Evolutionary conservation across 1,140 invertebrate genomes (phyloP).

Genomic region (Drosophila arizonae): DNA sequence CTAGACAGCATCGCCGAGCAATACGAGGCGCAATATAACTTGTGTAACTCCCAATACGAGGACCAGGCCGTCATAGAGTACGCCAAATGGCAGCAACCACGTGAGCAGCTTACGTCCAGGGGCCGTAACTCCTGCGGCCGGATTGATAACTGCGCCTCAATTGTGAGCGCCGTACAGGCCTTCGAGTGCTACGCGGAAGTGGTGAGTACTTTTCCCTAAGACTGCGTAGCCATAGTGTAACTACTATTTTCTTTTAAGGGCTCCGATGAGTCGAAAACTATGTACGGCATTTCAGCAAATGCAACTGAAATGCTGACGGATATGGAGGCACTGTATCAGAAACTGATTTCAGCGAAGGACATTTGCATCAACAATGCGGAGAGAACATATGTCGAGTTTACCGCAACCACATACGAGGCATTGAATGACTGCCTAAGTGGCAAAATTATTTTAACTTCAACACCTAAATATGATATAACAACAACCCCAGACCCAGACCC

Average conservation of each 20-base stretch:
- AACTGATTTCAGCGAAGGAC: background rate
- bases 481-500: too few relatives aligned
- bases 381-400: slow-evolving; percentile 38
- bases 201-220: slow-evolving; percentile 19
- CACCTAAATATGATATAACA: background rate
- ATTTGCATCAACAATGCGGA: slow-evolving; percentile 52
- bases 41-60: background rate
- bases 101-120: background rate
- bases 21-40: slow-evolving; percentile 26
- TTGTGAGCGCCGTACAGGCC: slow-evolving; percentile 35
- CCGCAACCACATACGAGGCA: slow-evolving; percentile 24
- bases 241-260: slow-evolving; percentile 25
- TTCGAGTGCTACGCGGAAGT: slow-evolving; percentile 53
- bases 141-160: slow-evolving; percentile 33
- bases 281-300: slow-evolving; percentile 48
- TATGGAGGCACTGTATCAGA: slow-evolving; percentile 26
- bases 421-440: slow-evolving; percentile 49
- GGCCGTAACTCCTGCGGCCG: slow-evolving; percentile 13
- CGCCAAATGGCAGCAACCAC: slow-evolving; percentile 20
- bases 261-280: slow-evolving; percentile 41
- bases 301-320: slow-evolving; percentile 22
- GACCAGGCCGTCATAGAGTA: background rate
- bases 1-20: slow-evolving; percentile 18
- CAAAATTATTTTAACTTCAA: background rate
- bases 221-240: background rate